Evolutionary conservation across 30 jellyfish, hydroid and myxozoan species (phyloP), one percentile per base, ranked within the genome.

Genomic region (Clytia hemisphaerica): DNA sequence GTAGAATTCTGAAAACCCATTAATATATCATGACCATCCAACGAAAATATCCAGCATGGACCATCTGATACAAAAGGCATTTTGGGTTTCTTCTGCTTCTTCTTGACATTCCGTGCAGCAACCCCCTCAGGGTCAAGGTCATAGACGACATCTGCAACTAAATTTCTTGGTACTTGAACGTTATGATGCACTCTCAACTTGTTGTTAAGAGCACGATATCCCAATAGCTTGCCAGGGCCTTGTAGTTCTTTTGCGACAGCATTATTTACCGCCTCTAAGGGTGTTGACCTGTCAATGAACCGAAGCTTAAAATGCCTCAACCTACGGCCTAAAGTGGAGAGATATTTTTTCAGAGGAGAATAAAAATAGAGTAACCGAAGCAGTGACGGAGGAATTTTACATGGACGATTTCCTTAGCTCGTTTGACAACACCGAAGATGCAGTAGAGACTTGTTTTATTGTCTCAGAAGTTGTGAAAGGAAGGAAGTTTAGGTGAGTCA

Each of bases 221-320:
- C 87, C 45, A 74, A 47, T 15, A 74, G 71, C 87, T 74, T 45
- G 22, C 87, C 80, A 36, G 87, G 87, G 58, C 87, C 80, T 59
- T 74, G 79, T 71, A 59, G 30, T 74, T 74, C 80, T 42, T 74
- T 74, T 59, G 75, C 82, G 51, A 50, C 82, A 47, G 72, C 50
- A 38, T 71, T 45, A 30, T 38, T 50, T 22, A 42, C n/a, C n/a
- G n/a, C n/a, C n/a, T n/a, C n/a, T n/a, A 42, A 42, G 12, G 82
- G 75, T 18, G 49, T 45, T 14, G 61, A 58, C 16, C 45, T 47
- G 47, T 75, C 79, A 62, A 75, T 57, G 80, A 58, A 75, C n/a
- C 42, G 38, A 24, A 73, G 57, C 34, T 73, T 57, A 59, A 75
- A 75, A 73, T 58, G 61, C 22, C 87, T 49, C 30, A 75, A 63